Conservation (phyloP, 2,797 vertebrate species). For the Sebastes minor region DNA sequence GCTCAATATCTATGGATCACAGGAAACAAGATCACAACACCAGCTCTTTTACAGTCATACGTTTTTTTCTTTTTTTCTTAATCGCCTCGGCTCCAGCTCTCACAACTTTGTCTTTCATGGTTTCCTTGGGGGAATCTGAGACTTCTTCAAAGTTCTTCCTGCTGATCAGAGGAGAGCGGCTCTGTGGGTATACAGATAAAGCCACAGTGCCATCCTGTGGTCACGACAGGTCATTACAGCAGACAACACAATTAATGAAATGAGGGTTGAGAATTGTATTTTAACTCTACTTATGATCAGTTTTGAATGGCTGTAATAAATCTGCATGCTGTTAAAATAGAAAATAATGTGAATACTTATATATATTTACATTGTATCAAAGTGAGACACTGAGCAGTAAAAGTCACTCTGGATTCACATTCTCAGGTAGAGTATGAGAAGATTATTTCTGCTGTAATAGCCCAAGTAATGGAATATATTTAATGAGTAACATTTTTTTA, state of each 20-base stretch:
- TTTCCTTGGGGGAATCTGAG: slow-evolving; percentile 64
- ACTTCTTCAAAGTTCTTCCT: slow-evolving; percentile 71
- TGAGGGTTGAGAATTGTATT: neutral
- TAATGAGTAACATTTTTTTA: neutral
- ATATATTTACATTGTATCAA: too few relatives aligned
- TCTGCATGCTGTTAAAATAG: too few relatives aligned
- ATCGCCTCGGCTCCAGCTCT: slow-evolving; percentile 65
- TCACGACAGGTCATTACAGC: slow-evolving; percentile 6
- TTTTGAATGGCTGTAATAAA: neutral
- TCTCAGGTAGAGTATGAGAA: neutral
- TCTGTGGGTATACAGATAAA: slow-evolving; percentile 35
- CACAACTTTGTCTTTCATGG: slow-evolving; percentile 72
- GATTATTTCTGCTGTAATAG: neutral
- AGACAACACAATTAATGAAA: neutral
- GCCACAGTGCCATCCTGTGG: slow-evolving; percentile 83
- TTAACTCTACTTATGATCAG: neutral
- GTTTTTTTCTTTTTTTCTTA: slow-evolving; percentile 48
- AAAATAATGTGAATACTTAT: too few relatives aligned
- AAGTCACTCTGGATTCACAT: neutral
- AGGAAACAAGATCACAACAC: slow-evolving; percentile 77
- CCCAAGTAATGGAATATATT: neutral
- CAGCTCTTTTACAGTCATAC: slow-evolving; percentile 71
- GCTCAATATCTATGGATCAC: slow-evolving; percentile 80
- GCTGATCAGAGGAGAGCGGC: slow-evolving; percentile 25
- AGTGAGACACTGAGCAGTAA: neutral